Conservation (phyloP, 2,888 invertebrate genomes). For the Anorthoa munda region DNA sequence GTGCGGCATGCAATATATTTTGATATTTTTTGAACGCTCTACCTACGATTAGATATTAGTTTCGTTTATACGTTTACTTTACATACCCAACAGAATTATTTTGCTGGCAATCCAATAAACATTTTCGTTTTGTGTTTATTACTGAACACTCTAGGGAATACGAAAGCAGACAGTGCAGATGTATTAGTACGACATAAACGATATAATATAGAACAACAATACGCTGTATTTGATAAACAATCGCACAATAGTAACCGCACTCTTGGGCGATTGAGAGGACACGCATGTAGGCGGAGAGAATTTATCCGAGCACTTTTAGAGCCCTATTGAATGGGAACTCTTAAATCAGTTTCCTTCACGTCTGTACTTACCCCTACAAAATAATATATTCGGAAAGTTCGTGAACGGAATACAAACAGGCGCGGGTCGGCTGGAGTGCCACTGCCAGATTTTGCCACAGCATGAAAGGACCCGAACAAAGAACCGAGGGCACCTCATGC, state of each 20-base stretch:
- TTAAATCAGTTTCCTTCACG: constrained; percentile 86
- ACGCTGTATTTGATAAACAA: constrained; percentile 63
- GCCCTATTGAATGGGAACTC: constrained; percentile 82
- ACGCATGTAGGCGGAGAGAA: constrained; percentile 72
- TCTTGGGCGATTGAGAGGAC: constrained; percentile 64
- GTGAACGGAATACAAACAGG: constrained; percentile 89
- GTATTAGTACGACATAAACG: constrained; percentile 4
- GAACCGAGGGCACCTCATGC: constrained; percentile 77
- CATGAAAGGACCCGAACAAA: constrained; percentile 84
- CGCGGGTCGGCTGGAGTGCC: constrained; percentile 80
- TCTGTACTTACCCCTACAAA: constrained; percentile 82
- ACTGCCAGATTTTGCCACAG: constrained; percentile 79
- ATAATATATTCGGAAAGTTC: constrained; percentile 89
- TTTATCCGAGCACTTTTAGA: constrained; percentile 79
- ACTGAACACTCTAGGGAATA: not conserved
- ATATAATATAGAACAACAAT: constrained; percentile 24
- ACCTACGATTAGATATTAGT: not conserved
- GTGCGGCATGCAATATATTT: not conserved
- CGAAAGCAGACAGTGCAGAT: not conserved
- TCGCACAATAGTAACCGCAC: constrained; percentile 68
- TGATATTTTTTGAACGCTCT: not conserved
- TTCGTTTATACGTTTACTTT: not conserved
- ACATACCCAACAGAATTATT: not conserved
- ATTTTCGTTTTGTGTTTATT: not conserved
- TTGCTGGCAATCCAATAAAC: not conserved